phyloP scores from a whole-genome alignment of 2,113 vertebrate species.

The Rhinichthys klamathensis region DNA sequence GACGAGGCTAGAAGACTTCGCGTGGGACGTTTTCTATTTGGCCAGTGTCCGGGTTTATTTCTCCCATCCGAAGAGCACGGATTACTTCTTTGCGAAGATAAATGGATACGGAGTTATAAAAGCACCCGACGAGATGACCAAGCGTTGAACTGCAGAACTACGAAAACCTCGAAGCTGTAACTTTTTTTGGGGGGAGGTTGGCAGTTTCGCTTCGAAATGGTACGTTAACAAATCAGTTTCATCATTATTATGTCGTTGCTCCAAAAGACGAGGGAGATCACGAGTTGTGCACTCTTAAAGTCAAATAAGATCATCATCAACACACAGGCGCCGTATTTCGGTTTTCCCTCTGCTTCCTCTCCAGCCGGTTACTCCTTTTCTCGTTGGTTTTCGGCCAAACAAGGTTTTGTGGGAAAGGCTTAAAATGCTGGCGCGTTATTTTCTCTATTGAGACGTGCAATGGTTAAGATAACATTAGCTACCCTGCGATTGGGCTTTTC shows the following conservation, averaged over 20 bases:
- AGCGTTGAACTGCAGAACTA: conserved; percentile 65
- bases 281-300: conserved; percentile 62
- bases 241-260: conserved; percentile 58
- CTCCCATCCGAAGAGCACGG: conserved; percentile 64
- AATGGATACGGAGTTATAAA: conserved; percentile 66
- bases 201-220: conserved; percentile 79
- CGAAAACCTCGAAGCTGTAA: conserved; percentile 64
- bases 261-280: conserved; percentile 54
- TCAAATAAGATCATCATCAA: conserved; percentile 50
- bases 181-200: conserved; percentile 62
- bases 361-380: conserved; percentile 52
- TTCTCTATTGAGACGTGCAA: conserved; percentile 31
- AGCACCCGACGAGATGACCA: conserved; percentile 69
- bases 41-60: conserved; percentile 57
- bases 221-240: conserved; percentile 68
- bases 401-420: conserved; percentile 51
- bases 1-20: conserved; percentile 63
- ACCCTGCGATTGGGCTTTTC: conserved; percentile 27
- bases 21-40: conserved; percentile 72
- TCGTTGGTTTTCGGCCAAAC: conserved; percentile 54
- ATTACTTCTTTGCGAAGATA: conserved; percentile 69
- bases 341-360: conserved; percentile 42
- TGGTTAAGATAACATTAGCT: background rate
- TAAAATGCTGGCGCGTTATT: conserved; percentile 39
- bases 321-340: conserved; percentile 46